Evolutionary conservation across 1,140 invertebrate genomes (phyloP).

Genomic region (Aporrectodea caliginosa): DNA sequence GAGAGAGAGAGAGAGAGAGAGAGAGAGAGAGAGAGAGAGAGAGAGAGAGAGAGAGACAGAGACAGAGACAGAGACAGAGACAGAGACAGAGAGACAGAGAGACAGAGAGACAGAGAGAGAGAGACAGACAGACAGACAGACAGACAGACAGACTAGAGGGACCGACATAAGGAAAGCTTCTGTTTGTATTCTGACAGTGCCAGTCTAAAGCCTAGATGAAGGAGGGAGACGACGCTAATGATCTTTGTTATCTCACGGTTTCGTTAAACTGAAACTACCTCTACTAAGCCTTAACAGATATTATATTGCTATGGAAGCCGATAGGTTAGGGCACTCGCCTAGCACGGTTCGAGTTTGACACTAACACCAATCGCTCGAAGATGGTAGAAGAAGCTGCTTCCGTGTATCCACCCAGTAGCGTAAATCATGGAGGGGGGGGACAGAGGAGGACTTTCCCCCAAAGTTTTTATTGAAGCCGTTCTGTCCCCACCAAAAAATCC

Average conservation of each 20-base stretch:
- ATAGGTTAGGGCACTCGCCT: background rate
- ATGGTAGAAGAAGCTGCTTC: too few species aligned
- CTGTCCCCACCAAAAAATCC: too few species aligned
- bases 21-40: background rate
- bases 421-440: too few species aligned
- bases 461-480: too few species aligned
- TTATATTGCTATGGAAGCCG: background rate
- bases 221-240: background rate
- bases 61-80: background rate
- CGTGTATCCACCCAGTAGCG: too few species aligned
- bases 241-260: background rate
- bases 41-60: background rate
- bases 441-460: too few species aligned
- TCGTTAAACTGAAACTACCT: background rate
- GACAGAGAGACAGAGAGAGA: background rate
- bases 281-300: background rate
- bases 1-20: background rate
- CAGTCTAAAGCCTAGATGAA: too few species aligned
- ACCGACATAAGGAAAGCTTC: too few species aligned
- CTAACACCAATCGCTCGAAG: too few species aligned
- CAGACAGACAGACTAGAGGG: conserved; percentile 1
- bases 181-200: too few species aligned
- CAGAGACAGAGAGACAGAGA: background rate
- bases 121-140: background rate
- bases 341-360: too few species aligned